A percentile compares a stretch with the other conserved stretches of the same genome.
These are phyloP conservation scores for Lepidurus arcticus DNA, from an alignment of 1,140 invertebrate genomes.

Conservation along the genomic window DNA sequence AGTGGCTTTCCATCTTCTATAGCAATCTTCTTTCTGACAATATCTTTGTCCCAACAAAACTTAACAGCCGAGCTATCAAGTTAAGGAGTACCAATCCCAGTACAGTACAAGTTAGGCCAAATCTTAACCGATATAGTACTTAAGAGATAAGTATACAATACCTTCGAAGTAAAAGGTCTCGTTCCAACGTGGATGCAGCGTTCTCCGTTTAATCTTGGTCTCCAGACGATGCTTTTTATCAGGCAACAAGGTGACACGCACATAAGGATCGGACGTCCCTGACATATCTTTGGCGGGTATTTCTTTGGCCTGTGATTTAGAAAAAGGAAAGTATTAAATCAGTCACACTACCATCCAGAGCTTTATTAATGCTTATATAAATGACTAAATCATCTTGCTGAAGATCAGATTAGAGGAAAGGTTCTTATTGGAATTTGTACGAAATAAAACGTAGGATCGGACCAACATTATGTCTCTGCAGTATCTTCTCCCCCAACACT, in stretches of 20 bases:
- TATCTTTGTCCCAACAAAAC: too few species aligned
- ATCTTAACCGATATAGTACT: not conserved
- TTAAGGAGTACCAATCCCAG: too few species aligned
- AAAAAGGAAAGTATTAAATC: not conserved
- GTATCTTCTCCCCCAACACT: too few species aligned
- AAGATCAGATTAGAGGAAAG: not conserved
- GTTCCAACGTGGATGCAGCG: conserved; percentile 94
- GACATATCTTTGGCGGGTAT: conserved; percentile 86
- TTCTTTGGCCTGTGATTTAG: conserved; percentile 68
- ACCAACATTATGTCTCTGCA: too few species aligned
- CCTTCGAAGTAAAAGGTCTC: conserved; percentile 97
- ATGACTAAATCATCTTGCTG: not conserved
- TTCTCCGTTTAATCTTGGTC: conserved; percentile 92
- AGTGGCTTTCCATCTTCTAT: not conserved
- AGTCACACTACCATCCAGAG: not conserved
- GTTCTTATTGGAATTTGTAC: too few species aligned
- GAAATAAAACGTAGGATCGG: too few species aligned
- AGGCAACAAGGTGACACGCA: conserved; percentile 83
- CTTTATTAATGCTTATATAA: not conserved
- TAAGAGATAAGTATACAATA: conserved; percentile 41
- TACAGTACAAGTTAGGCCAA: not conserved
- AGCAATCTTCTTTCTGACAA: not conserved
- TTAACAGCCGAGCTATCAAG: too few species aligned
- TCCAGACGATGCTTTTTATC: conserved; percentile 94
- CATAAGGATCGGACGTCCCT: conserved; percentile 88